Conservation (phyloP, 2,113 vertebrate species). For the Fukomys damarensis region DNA sequence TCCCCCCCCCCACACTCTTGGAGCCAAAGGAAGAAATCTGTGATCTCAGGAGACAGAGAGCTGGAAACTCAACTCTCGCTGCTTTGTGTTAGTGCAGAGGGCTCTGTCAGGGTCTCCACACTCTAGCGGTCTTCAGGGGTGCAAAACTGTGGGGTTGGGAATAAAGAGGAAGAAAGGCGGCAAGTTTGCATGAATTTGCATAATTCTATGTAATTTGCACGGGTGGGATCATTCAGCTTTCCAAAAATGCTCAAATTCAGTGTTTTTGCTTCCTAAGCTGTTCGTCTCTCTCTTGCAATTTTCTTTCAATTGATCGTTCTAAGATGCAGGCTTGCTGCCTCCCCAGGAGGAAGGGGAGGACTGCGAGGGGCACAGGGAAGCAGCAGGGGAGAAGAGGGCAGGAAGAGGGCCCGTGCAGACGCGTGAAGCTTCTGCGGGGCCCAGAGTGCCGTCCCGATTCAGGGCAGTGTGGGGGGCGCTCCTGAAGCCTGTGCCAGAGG, state of each 20-base stretch:
- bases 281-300: not conserved
- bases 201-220: not conserved
- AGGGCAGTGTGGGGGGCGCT: not conserved
- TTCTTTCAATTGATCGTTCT: conserved; percentile 2
- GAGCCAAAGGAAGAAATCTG: not conserved
- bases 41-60: not conserved
- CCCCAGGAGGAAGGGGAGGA: not conserved
- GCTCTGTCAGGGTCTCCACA: not conserved
- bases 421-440: not conserved
- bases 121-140: not conserved
- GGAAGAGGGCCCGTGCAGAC: not conserved
- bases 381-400: too few relatives aligned
- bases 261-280: not conserved
- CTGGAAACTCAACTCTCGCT: not conserved
- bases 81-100: not conserved
- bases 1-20: not conserved
- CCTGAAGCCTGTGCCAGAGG: not conserved
- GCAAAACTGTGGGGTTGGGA: not conserved
- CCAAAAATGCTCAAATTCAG: not conserved
- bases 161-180: not conserved
- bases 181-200: not conserved
- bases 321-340: not conserved
- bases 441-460: not conserved
- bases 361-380: not conserved
- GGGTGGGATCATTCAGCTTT: not conserved